These are phyloP conservation scores for Tolypeutes matacus DNA, from an alignment of 2,797 vertebrate species.

Conservation along the genomic window DNA sequence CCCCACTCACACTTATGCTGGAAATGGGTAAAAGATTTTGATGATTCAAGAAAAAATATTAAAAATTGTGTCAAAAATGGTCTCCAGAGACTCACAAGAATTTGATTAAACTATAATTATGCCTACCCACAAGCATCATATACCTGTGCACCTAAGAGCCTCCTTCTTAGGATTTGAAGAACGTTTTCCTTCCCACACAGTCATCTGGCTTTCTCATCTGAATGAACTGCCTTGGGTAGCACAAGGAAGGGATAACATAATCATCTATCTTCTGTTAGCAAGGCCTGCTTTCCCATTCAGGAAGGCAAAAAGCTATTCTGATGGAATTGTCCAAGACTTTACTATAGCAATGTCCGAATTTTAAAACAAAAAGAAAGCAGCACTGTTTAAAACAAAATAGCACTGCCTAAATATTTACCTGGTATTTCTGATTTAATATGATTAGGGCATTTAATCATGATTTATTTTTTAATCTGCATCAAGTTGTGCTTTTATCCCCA, in stretches of 20 bases:
- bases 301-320: not conserved
- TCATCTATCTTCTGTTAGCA: not conserved
- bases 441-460: not conserved
- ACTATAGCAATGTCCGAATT: not conserved
- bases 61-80: slow-evolving; percentile 24
- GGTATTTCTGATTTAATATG: not conserved
- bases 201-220: slow-evolving; percentile 3
- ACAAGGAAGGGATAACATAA: not conserved
- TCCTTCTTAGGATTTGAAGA: slow-evolving; percentile 8
- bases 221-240: not conserved
- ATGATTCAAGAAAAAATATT: slow-evolving; percentile 21
- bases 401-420: not conserved
- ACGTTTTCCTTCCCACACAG: not conserved
- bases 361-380: not conserved
- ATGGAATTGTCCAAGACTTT: not conserved
- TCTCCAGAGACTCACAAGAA: slow-evolving; percentile 31
- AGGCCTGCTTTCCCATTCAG: not conserved
- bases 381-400: not conserved
- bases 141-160: slow-evolving; percentile 19
- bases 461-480: slow-evolving; percentile 7
- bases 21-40: slow-evolving; percentile 43
- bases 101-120: slow-evolving; percentile 60
- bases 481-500: not conserved
- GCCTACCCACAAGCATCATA: not conserved
- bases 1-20: not conserved